Conservation (phyloP, 30 jellyfish, hydroid and myxozoan species). For the Turritopsis rubra region DNA sequence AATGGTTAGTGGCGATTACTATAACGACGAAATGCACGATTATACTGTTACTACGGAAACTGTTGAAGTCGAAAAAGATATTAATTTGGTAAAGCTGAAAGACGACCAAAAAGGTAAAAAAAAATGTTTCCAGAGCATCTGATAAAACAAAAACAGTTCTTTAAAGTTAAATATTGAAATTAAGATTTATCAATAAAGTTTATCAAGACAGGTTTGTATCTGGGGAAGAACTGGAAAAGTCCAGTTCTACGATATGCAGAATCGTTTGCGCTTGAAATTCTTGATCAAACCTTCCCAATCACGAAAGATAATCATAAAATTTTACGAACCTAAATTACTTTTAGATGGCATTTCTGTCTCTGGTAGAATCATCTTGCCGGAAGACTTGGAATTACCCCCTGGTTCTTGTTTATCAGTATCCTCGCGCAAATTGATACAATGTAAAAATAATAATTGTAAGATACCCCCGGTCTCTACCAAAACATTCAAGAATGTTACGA, state of each 20-base stretch:
- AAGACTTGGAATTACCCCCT: slow-evolving; percentile 13
- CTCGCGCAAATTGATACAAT: slow-evolving; percentile 34
- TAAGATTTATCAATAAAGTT: too few relatives aligned
- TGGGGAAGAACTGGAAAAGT: too few relatives aligned
- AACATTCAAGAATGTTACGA: slow-evolving; percentile 28
- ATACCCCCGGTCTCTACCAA: slow-evolving; percentile 34
- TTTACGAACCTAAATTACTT: neutral
- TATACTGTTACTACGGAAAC: slow-evolving; percentile 6
- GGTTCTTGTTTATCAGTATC: slow-evolving; percentile 27
- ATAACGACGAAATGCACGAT: slow-evolving; percentile 30
- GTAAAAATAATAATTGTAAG: slow-evolving; percentile 30
- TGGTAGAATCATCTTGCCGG: slow-evolving; percentile 31
- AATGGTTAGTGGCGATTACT: slow-evolving; percentile 26
- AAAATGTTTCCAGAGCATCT: neutral
- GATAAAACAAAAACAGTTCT: neutral
- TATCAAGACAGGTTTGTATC: too few relatives aligned
- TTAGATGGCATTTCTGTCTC: slow-evolving; percentile 26
- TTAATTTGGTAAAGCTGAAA: slow-evolving; percentile 17
- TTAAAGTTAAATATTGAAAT: too few relatives aligned
- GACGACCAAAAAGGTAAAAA: slow-evolving; percentile 1
- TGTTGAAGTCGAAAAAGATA: slow-evolving; percentile 23
- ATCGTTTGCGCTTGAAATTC: neutral
- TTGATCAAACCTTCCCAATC: neutral
- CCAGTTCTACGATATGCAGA: too few relatives aligned
- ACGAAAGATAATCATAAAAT: neutral